These are phyloP conservation scores for Gambusia holbrooki DNA, from an alignment of 2,113 vertebrate species.

Conservation along the genomic window DNA sequence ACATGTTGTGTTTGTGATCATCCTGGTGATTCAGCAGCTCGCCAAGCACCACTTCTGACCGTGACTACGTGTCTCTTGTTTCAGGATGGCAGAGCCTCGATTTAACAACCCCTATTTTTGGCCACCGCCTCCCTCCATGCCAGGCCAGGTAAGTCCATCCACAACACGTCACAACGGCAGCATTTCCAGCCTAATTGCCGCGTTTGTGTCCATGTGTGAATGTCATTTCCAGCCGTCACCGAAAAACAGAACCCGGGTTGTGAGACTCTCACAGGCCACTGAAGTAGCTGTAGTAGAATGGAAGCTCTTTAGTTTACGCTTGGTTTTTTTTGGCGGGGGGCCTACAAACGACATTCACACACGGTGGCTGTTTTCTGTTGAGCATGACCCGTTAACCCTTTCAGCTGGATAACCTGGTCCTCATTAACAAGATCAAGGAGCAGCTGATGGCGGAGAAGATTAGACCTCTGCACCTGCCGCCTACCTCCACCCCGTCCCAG, in stretches of 20 bases:
- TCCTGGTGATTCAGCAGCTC: not conserved
- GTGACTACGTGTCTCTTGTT: conserved; percentile 15
- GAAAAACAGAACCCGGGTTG: not conserved
- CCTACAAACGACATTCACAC: conserved; percentile 66
- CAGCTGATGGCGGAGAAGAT: conserved; percentile 99
- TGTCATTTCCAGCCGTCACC: conserved; percentile 50
- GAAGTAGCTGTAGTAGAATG: not conserved
- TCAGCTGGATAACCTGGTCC: conserved; percentile 98
- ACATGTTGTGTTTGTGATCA: too few species aligned
- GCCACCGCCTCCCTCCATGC: conserved; percentile 97
- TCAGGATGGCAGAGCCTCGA: conserved; percentile 97
- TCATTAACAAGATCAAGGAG: conserved; percentile 99
- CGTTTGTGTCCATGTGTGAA: conserved; percentile 66
- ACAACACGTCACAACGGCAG: conserved; percentile 2
- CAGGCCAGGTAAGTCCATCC: conserved; percentile 90
- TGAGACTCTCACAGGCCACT: not conserved
- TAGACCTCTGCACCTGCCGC: conserved; percentile 91
- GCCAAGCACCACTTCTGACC: conserved; percentile 1
- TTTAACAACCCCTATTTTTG: conserved; percentile 99
- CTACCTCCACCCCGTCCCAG: conserved; percentile 91
- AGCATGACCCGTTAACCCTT: conserved; percentile 75
- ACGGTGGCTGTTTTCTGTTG: conserved; percentile 71
- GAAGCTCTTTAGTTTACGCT: conserved; percentile 1
- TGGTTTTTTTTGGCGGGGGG: not conserved
- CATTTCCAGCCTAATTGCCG: conserved; percentile 17